A percentile compares a stretch with the other conserved stretches of the same genome.
These are phyloP conservation scores for Ctenoplectra terminalis DNA, from an alignment of 1,140 invertebrate genomes.

Conservation along the genomic window DNA sequence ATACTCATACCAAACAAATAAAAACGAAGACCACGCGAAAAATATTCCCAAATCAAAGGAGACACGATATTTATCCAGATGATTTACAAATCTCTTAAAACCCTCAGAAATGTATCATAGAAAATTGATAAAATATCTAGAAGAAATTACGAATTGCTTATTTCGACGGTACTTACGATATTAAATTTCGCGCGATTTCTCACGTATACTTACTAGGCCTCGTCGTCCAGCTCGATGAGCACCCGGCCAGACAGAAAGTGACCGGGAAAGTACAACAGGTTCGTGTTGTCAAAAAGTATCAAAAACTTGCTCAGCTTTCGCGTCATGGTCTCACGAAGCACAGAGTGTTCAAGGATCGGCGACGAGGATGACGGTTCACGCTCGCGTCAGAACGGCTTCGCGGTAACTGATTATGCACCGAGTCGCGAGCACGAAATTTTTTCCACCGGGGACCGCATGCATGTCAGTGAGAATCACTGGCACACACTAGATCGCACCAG, in stretches of 20 bases:
- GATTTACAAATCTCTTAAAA: too few relatives aligned
- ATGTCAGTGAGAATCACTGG: conserved; percentile 60
- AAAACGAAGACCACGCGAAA: too few relatives aligned
- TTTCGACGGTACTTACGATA: too few relatives aligned
- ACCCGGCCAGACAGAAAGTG: conserved; percentile 96
- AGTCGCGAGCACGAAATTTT: conserved; percentile 27
- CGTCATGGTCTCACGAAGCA: conserved; percentile 85
- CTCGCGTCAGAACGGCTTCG: conserved; percentile 59
- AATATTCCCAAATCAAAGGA: too few relatives aligned
- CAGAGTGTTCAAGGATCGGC: neutral
- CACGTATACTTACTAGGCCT: conserved; percentile 87
- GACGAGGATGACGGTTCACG: conserved; percentile 14
- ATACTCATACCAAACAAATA: too few relatives aligned
- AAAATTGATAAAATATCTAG: too few relatives aligned
- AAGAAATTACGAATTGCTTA: too few relatives aligned
- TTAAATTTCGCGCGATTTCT: neutral
- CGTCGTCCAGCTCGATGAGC: conserved; percentile 95
- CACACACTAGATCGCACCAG: conserved; percentile 26
- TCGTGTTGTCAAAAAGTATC: conserved; percentile 96
- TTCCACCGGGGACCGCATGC: conserved; percentile 31
- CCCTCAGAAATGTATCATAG: too few relatives aligned
- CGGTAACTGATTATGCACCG: conserved; percentile 52
- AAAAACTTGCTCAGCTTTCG: conserved; percentile 95
- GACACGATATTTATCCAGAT: too few relatives aligned
- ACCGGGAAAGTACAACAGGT: conserved; percentile 95